Evolutionary conservation across 2,113 vertebrate genomes (phyloP).

Genomic region (Brienomyrus longianalis): DNA sequence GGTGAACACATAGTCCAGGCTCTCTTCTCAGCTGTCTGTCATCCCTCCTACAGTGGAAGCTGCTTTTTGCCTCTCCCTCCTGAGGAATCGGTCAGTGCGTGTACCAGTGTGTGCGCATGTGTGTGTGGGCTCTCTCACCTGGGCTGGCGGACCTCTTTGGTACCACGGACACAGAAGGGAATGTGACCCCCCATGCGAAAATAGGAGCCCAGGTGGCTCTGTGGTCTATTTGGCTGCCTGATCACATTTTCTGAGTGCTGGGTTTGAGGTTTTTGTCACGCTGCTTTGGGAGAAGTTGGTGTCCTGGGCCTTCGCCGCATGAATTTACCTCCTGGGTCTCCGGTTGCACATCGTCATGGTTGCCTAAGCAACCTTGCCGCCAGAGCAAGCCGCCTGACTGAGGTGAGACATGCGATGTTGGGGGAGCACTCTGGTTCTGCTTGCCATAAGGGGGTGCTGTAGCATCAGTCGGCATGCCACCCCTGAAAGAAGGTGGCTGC

Average conservation of each 20-base stretch:
- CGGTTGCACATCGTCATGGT: neutral
- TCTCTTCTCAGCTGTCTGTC: constrained; percentile 18
- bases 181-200: neutral
- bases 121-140: neutral
- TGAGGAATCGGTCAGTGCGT: constrained; percentile 47
- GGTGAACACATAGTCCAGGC: constrained; percentile 23
- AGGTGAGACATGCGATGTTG: neutral
- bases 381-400: neutral
- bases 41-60: constrained; percentile 14
- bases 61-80: constrained; percentile 50
- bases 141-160: neutral
- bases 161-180: neutral
- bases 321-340: constrained; percentile 9
- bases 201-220: neutral
- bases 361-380: neutral
- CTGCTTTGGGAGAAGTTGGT: neutral
- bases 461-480: neutral
- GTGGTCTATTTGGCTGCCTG: neutral
- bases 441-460: neutral
- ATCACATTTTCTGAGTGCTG: neutral
- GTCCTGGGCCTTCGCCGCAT: neutral
- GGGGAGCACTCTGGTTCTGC: neutral
- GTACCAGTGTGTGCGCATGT: constrained; percentile 36
- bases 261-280: neutral
- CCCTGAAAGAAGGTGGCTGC: neutral